Percentiles rank a stretch among this genome's conserved stretches.
Evolutionary conservation across 2,888 invertebrate genomes (phyloP).

Genomic region (Nomada lathburiana): DNA sequence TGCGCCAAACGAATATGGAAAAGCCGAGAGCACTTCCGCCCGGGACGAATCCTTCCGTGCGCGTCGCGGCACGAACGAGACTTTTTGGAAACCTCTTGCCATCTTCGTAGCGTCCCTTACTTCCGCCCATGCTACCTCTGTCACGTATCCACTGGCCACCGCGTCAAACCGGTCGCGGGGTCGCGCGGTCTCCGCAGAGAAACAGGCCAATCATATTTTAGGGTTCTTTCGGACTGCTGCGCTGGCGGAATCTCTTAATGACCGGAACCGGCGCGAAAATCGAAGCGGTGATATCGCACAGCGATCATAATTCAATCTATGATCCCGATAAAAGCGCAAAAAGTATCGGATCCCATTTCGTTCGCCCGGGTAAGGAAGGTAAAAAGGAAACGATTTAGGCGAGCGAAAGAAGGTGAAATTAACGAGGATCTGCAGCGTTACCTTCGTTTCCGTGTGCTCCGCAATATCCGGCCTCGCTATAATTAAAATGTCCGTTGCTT

Average conservation of each 20-base stretch:
- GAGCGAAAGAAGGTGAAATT: slow-evolving; percentile 47
- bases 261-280: slow-evolving; percentile 62
- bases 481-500: slow-evolving; percentile 74
- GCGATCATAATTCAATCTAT: slow-evolving; percentile 70
- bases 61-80: not conserved
- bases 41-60: not conserved
- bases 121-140: slow-evolving; percentile 31
- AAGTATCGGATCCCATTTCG: slow-evolving; percentile 42
- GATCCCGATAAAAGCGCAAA: slow-evolving; percentile 53
- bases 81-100: not conserved
- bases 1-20: not conserved
- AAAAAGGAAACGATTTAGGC: not conserved
- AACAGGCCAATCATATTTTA: slow-evolving; percentile 48
- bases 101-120: slow-evolving; percentile 38
- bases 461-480: slow-evolving; percentile 68
- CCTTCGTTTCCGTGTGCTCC: slow-evolving; percentile 67
- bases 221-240: slow-evolving; percentile 45
- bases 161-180: slow-evolving; percentile 1
- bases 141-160: not conserved
- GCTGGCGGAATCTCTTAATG: slow-evolving; percentile 58
- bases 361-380: slow-evolving; percentile 14
- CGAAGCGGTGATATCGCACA: slow-evolving; percentile 56
- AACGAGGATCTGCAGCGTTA: slow-evolving; percentile 58
- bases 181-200: not conserved
- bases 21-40: too few species aligned